Conservation (phyloP, 1,140 invertebrate genomes). For the Eupristina koningsbergeri region DNA sequence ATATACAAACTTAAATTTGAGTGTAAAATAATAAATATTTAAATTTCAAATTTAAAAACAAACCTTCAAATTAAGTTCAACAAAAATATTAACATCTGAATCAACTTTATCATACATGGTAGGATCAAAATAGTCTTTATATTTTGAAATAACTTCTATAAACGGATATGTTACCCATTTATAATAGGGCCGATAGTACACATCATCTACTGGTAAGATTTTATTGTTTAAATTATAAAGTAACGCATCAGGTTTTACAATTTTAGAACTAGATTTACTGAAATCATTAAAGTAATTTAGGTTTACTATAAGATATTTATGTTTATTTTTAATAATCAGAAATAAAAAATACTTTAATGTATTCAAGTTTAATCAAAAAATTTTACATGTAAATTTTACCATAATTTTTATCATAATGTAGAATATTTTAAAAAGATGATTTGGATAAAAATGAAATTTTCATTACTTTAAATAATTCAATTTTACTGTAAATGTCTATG, state of each 20-base stretch:
- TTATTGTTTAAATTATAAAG: neutral
- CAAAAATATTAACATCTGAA: conserved; percentile 76
- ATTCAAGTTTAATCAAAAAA: neutral
- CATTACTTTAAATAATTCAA: no score
- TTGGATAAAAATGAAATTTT: no score
- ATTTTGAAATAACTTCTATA: conserved; percentile 80
- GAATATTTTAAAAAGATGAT: no score
- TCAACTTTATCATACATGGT: conserved; percentile 82
- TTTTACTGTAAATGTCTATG: no score
- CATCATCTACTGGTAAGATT: conserved; percentile 77
- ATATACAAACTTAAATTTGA: no score
- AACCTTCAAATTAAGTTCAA: conserved; percentile 84
- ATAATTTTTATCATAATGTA: no score
- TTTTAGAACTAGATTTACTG: neutral
- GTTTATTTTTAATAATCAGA: neutral
- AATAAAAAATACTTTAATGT: neutral
- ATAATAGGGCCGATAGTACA: conserved; percentile 78
- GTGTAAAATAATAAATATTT: neutral
- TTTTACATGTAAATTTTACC: no score
- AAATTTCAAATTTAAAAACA: conserved; percentile 13
- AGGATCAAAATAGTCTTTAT: conserved; percentile 84
- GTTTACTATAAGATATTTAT: no score
- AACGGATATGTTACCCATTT: conserved; percentile 78
- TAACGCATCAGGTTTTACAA: conserved; percentile 20
- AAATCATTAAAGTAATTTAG: neutral